These are phyloP conservation scores for Platycnemis pennipes DNA, from an alignment of 2,888 invertebrate species.

Conservation along the genomic window DNA sequence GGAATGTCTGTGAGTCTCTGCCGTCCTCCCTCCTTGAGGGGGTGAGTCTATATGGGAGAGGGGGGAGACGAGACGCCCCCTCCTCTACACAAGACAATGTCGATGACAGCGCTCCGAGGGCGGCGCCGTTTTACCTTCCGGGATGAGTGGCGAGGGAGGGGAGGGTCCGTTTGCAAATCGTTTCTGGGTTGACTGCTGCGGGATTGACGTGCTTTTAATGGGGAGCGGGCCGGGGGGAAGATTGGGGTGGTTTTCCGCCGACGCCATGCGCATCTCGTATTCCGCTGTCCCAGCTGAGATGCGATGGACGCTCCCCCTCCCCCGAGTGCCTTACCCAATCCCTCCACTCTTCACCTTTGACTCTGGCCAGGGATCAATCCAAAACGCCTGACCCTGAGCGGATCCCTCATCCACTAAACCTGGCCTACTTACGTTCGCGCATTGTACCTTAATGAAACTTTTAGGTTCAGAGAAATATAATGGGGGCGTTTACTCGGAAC, in stretches of 20 bases:
- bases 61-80: background rate
- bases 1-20: too few relatives aligned
- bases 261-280: background rate
- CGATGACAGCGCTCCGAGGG: background rate
- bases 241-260: background rate
- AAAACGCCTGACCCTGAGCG: too few relatives aligned
- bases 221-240: background rate
- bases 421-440: too few relatives aligned
- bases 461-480: too few relatives aligned
- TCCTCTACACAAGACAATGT: background rate
- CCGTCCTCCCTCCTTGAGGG: too few relatives aligned
- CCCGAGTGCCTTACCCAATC: too few relatives aligned
- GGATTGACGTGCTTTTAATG: conserved; percentile 18
- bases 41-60: background rate
- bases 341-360: too few relatives aligned
- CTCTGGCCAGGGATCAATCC: too few relatives aligned
- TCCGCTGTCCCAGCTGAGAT: background rate
- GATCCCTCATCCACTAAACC: too few relatives aligned
- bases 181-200: background rate
- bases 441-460: too few relatives aligned
- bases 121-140: background rate
- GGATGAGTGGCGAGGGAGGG: background rate
- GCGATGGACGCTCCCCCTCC: background rate
- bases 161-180: background rate
- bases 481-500: too few relatives aligned